Evolutionary conservation across 1,140 invertebrate species (phyloP).

Genomic region (Trigoniulus corallinus): DNA sequence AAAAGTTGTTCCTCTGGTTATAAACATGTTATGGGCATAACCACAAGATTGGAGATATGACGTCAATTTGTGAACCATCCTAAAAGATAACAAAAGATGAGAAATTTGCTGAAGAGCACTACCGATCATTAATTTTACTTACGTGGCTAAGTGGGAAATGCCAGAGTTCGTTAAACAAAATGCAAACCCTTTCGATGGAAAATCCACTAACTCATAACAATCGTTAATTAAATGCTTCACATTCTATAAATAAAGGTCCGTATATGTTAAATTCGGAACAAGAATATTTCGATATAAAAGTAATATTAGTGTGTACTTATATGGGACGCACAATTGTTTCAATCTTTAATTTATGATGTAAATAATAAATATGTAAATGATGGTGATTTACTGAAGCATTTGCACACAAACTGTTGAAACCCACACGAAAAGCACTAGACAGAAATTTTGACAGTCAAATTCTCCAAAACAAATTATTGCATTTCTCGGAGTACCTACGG

Average conservation of each 20-base stretch:
- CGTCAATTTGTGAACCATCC: background rate
- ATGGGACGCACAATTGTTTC: conserved; percentile 30
- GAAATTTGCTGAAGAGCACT: too few relatives aligned
- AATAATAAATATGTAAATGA: conserved; percentile 55
- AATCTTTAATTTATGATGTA: conserved; percentile 39
- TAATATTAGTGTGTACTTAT: background rate
- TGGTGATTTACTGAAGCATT: conserved; percentile 65
- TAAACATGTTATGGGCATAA: conserved; percentile 44
- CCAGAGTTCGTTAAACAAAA: conserved; percentile 32
- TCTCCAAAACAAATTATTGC: too few relatives aligned
- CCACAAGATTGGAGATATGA: background rate
- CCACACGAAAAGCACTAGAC: conserved; percentile 34
- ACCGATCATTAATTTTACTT: background rate
- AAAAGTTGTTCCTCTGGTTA: conserved; percentile 35
- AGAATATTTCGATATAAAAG: too few relatives aligned
- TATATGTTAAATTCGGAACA: too few relatives aligned
- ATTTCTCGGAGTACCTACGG: too few relatives aligned
- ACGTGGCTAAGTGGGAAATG: conserved; percentile 19
- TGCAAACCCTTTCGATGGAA: conserved; percentile 42
- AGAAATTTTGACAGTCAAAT: too few relatives aligned
- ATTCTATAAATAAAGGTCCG: conserved; percentile 1
- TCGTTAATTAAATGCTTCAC: conserved; percentile 30
- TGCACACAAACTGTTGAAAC: conserved; percentile 59
- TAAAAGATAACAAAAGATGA: background rate
- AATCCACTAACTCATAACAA: conserved; percentile 32